Conservation (phyloP, 2,113 vertebrate genomes). For the Podarcis muralis region DNA sequence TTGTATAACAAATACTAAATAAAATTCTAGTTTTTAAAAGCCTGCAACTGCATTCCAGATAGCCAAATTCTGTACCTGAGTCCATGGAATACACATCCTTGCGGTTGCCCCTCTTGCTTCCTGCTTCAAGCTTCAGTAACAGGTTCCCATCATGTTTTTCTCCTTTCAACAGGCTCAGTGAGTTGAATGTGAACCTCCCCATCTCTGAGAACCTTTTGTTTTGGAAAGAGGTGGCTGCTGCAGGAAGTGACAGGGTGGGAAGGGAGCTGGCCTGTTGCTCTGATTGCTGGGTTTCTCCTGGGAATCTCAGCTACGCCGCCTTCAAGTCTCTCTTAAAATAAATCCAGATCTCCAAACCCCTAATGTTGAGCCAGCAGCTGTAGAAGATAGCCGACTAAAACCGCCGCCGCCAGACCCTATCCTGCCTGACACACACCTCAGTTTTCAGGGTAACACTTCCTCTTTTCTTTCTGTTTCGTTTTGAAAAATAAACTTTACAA, state of each 20-base stretch:
- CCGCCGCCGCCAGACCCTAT: slow-evolving; percentile 61
- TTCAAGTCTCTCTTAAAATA: slow-evolving; percentile 28
- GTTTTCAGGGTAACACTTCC: slow-evolving; percentile 58
- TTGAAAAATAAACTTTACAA: slow-evolving; percentile 75
- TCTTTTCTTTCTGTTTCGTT: slow-evolving; percentile 62
- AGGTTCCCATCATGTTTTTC: background rate
- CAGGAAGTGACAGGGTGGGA: slow-evolving; percentile 18
- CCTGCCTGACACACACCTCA: slow-evolving; percentile 54
- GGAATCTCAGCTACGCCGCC: slow-evolving; percentile 4
- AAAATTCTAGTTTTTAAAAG: background rate
- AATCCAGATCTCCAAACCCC: slow-evolving; percentile 37
- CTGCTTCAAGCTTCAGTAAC: background rate
- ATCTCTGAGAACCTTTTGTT: slow-evolving; percentile 72
- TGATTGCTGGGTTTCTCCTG: slow-evolving; percentile 34
- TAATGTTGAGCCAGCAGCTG: slow-evolving; percentile 68
- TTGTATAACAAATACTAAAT: background rate
- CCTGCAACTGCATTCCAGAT: background rate
- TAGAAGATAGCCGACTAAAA: slow-evolving; percentile 67
- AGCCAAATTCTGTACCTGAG: background rate
- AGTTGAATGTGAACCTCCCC: slow-evolving; percentile 75
- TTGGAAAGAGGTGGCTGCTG: slow-evolving; percentile 50
- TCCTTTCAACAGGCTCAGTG: slow-evolving; percentile 69
- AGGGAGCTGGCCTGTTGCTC: slow-evolving; percentile 11
- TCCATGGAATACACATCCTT: background rate
- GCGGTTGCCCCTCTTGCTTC: background rate